Percentiles rank a stretch among this genome's conserved stretches.
phyloP scores from a whole-genome alignment of 92 coral and sea anemone genomes.

The Palythoa heliodiscus region DNA sequence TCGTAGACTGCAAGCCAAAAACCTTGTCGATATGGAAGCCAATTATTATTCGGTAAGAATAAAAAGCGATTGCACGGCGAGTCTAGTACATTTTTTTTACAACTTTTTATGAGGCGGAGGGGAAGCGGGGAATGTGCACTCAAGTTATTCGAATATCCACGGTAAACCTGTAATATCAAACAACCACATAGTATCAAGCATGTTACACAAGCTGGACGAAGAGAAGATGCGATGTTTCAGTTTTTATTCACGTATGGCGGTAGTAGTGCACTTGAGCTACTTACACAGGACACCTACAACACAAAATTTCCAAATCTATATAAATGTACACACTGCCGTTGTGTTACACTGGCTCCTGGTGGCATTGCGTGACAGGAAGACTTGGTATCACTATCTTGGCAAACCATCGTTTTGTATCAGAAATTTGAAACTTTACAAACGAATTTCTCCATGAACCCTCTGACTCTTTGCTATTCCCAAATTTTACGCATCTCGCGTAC shows the following conservation, averaged over 20 bases:
- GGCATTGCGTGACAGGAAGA: not conserved
- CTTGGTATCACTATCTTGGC: not conserved
- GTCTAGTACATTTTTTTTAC: too few species aligned
- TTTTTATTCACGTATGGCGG: slow-evolving; percentile 1
- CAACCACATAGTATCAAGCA: too few species aligned
- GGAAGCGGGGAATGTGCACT: too few species aligned
- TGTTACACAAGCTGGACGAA: not conserved
- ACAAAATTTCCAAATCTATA: not conserved
- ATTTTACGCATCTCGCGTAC: not conserved
- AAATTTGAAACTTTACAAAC: not conserved
- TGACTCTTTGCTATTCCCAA: not conserved
- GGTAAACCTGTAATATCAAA: too few species aligned
- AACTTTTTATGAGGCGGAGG: too few species aligned
- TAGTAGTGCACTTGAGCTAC: not conserved
- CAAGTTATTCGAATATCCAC: too few species aligned
- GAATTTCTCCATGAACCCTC: not conserved
- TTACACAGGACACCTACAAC: not conserved
- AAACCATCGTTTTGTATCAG: not conserved
- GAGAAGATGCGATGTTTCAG: not conserved
- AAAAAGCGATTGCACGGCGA: too few species aligned
- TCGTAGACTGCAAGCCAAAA: too few species aligned
- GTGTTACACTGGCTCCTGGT: not conserved
- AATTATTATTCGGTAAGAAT: too few species aligned
- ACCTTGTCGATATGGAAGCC: too few species aligned
- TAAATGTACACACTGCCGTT: not conserved